phyloP scores from a whole-genome alignment of 2,113 vertebrate genomes.

The Limnothrissa miodon region DNA sequence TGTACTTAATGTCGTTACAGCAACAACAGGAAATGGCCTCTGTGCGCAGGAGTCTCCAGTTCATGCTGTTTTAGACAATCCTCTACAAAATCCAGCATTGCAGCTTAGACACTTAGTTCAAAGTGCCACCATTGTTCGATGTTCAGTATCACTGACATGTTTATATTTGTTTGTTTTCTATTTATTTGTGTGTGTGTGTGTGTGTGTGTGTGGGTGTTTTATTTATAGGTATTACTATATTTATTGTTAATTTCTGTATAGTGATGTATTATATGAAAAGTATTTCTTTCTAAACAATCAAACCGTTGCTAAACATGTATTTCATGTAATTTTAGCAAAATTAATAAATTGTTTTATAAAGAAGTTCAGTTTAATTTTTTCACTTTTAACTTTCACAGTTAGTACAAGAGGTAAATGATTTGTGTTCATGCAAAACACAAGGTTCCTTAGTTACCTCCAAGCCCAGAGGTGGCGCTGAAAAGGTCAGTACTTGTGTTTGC shows the following conservation, averaged over 20 bases:
- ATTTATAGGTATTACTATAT: background rate
- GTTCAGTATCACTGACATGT: conserved; percentile 1
- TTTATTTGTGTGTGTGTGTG: background rate
- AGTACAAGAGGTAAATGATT: no score
- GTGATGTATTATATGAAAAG: no score
- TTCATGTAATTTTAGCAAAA: background rate
- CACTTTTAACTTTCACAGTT: background rate
- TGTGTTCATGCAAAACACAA: no score
- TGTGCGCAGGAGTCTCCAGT: conserved; percentile 70
- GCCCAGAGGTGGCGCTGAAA: background rate
- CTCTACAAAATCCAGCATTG: background rate
- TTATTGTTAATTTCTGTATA: background rate
- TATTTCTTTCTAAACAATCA: no score
- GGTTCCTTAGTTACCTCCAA: no score
- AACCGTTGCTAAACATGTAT: background rate
- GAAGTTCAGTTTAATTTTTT: background rate
- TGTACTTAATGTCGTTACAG: conserved; percentile 51
- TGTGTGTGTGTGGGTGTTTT: background rate
- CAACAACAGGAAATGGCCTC: conserved; percentile 76
- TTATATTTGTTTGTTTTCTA: background rate
- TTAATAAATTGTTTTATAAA: background rate
- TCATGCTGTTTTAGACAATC: conserved; percentile 66
- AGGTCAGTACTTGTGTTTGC: background rate
- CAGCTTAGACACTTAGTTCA: background rate
- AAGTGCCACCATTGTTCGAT: background rate